These are phyloP conservation scores for Pseudochirops corinnae DNA, from an alignment of 2,797 vertebrate genomes.

Conservation along the genomic window DNA sequence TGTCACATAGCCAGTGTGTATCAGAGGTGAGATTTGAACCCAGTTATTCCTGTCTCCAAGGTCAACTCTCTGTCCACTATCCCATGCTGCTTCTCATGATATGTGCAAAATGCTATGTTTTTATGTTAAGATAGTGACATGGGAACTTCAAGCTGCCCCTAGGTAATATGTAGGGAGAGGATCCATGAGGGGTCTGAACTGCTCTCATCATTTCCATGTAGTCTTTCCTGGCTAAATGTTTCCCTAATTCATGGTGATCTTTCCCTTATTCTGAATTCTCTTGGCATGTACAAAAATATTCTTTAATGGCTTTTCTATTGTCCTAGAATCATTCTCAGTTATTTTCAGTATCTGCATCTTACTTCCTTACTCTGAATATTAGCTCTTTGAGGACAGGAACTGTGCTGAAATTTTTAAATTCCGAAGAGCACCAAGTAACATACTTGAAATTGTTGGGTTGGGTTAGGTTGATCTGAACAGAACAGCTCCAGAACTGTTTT, in stretches of 20 bases:
- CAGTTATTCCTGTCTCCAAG: neutral
- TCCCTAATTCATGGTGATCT: neutral
- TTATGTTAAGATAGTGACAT: neutral
- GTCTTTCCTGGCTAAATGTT: neutral
- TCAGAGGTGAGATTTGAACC: neutral
- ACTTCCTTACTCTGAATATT: neutral
- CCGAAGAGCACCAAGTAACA: neutral
- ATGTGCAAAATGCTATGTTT: neutral
- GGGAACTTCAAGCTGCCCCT: neutral
- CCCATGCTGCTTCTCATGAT: neutral
- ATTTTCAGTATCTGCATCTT: neutral
- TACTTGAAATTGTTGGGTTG: neutral
- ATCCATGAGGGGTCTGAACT: neutral
- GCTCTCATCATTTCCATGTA: neutral
- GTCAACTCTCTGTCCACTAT: neutral
- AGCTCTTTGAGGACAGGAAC: neutral
- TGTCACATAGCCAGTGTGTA: neutral
- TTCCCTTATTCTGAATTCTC: neutral
- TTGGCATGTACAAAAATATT: neutral
- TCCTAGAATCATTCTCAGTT: neutral
- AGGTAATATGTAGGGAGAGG: neutral
- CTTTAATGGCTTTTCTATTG: neutral
- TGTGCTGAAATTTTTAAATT: neutral
- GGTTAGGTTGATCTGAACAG: neutral
- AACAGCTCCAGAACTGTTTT: neutral